These are phyloP conservation scores for Balaenoptera acutorostrata DNA, from an alignment of 2,113 vertebrate genomes.

Conservation along the genomic window DNA sequence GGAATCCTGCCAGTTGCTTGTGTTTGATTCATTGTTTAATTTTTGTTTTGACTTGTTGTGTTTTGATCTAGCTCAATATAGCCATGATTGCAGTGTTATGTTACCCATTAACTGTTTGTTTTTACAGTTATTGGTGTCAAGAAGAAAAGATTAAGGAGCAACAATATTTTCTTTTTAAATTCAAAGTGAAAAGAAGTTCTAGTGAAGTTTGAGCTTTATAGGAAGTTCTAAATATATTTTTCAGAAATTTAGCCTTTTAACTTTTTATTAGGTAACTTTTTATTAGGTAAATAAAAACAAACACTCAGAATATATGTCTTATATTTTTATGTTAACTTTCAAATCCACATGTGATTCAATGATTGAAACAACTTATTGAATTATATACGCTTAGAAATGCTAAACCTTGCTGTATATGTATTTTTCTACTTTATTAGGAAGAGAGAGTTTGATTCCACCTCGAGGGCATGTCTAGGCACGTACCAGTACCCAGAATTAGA, in stretches of 20 bases:
- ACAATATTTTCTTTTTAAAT: background rate
- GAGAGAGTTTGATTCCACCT: background rate
- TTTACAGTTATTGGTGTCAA: slow-evolving; percentile 27
- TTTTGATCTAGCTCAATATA: slow-evolving; percentile 56
- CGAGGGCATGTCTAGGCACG: background rate
- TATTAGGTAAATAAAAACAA: background rate
- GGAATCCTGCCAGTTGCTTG: slow-evolving; percentile 38
- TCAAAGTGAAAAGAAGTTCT: slow-evolving; percentile 11
- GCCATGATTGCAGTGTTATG: background rate
- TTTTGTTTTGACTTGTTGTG: slow-evolving; percentile 53
- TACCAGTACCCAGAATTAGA: background rate
- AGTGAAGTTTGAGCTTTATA: background rate
- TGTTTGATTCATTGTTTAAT: slow-evolving; percentile 20
- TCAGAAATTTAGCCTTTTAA: background rate
- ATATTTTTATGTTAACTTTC: background rate
- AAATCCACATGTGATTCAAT: background rate
- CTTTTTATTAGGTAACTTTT: background rate
- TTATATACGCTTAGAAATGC: background rate
- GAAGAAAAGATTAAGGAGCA: slow-evolving; percentile 31
- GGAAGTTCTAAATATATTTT: background rate
- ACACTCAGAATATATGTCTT: background rate
- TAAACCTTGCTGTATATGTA: background rate
- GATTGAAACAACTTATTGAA: background rate
- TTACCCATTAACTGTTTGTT: background rate
- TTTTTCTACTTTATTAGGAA: slow-evolving; percentile 6